Percentiles rank a stretch among this genome's conserved stretches.
Evolutionary conservation across 2,888 invertebrate genomes (phyloP).

Genomic region (Teinopalpus imperialis): DNA sequence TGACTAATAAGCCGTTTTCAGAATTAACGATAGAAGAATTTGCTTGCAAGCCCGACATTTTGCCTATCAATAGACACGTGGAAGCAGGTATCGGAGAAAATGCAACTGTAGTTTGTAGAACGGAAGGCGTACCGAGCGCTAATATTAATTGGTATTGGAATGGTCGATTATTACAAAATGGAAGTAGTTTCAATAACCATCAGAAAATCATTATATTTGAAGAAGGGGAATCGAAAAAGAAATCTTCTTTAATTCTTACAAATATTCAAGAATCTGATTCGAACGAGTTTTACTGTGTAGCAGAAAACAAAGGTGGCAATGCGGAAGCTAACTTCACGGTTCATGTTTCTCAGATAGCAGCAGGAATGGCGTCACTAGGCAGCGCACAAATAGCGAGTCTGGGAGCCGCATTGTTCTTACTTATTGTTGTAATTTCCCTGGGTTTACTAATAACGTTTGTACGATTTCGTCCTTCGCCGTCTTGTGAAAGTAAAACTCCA

Average conservation of each 20-base stretch:
- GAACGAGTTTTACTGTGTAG: conserved; percentile 93
- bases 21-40: conserved; percentile 91
- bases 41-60: conserved; percentile 91
- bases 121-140: conserved; percentile 91
- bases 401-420: conserved; percentile 89
- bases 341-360: conserved; percentile 88
- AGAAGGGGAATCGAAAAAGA: conserved; percentile 88
- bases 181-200: conserved; percentile 89
- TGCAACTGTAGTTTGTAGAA: conserved; percentile 90
- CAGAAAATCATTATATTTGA: conserved; percentile 90
- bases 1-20: conserved; percentile 87
- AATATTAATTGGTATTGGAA: conserved; percentile 94
- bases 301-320: conserved; percentile 93
- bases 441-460: conserved; percentile 87
- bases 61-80: conserved; percentile 88
- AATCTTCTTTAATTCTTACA: conserved; percentile 88
- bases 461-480: conserved; percentile 87
- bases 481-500: conserved; percentile 89
- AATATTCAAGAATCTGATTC: conserved; percentile 92
- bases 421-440: conserved; percentile 88
- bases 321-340: conserved; percentile 95
- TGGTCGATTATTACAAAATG: conserved; percentile 88
- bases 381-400: conserved; percentile 93
- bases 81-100: conserved; percentile 92
- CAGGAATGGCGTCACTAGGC: conserved; percentile 90